A percentile compares a stretch with the other conserved stretches of the same genome.
phyloP scores from a whole-genome alignment of 2,888 invertebrate genomes.

The Pachymerium ferrugineum region DNA sequence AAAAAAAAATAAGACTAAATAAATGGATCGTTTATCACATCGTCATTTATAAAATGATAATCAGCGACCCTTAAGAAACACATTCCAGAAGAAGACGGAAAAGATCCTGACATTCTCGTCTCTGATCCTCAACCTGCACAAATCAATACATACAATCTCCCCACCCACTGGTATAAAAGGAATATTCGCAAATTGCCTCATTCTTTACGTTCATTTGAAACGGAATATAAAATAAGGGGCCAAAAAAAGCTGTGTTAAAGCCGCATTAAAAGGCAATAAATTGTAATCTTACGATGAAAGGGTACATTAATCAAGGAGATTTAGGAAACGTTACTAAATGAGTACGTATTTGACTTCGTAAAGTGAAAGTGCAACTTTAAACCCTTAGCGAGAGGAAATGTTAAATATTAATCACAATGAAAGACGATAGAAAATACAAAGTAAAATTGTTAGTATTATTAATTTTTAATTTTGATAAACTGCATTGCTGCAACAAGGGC shows the following conservation, averaged over 20 bases:
- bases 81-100: background rate
- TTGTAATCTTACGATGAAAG: background rate
- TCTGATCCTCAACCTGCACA: slow-evolving; percentile 1
- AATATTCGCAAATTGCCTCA: slow-evolving; percentile 27
- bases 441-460: background rate
- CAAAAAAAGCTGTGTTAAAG: background rate
- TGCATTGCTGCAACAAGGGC: too few species aligned
- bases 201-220: slow-evolving; percentile 11
- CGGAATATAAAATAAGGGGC: background rate
- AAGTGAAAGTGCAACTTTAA: background rate
- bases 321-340: background rate
- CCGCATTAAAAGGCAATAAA: background rate
- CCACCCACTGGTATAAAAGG: slow-evolving; percentile 22
- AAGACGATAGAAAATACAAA: background rate
- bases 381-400: background rate
- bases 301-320: background rate
- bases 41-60: too few species aligned
- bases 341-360: too few species aligned
- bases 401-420: slow-evolving; percentile 7
- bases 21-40: background rate
- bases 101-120: background rate
- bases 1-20: background rate
- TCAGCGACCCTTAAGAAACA: too few species aligned
- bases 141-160: slow-evolving; percentile 16
- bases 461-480: too few species aligned